Percentiles rank a stretch among this genome's conserved stretches.
phyloP scores from a whole-genome alignment of 2,888 invertebrate genomes.

The Drosophila testacea region DNA sequence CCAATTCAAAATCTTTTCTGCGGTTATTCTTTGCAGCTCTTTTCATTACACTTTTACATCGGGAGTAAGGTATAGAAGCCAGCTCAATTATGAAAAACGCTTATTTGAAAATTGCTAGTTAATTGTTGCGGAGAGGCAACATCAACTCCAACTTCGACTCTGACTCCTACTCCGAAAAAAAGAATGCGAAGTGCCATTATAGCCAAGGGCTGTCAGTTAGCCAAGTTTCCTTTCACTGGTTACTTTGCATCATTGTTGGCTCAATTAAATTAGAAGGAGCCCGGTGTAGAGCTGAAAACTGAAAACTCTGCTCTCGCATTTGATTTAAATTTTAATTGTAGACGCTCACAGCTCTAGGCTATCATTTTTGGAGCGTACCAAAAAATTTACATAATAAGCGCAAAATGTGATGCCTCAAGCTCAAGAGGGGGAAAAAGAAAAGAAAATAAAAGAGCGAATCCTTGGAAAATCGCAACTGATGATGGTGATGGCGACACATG shows the following conservation, averaged over 20 bases:
- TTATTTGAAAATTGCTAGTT: constrained; percentile 79
- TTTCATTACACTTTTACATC: constrained; percentile 40
- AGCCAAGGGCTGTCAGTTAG: constrained; percentile 50
- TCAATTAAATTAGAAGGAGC: constrained; percentile 71
- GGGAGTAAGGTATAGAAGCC: constrained; percentile 3
- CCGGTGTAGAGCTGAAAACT: constrained; percentile 19
- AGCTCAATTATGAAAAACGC: constrained; percentile 74
- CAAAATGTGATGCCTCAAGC: constrained; percentile 58
- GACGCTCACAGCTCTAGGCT: constrained; percentile 63
- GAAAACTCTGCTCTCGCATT: constrained; percentile 41
- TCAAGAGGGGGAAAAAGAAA: background rate
- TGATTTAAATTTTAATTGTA: constrained; percentile 79
- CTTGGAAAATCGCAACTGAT: constrained; percentile 22
- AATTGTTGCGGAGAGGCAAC: constrained; percentile 62
- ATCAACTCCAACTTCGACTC: constrained; percentile 27
- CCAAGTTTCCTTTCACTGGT: constrained; percentile 46
- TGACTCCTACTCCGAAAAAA: constrained; percentile 9
- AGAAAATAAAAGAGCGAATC: constrained; percentile 8
- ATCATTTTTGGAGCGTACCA: constrained; percentile 58
- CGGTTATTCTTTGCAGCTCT: constrained; percentile 50
- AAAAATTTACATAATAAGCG: constrained; percentile 77
- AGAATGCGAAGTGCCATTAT: constrained; percentile 56
- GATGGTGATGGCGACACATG: constrained; percentile 64
- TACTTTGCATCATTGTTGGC: constrained; percentile 64
- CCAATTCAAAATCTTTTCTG: constrained; percentile 74